phyloP scores from a whole-genome alignment of 2,888 invertebrate genomes.

The Pilophorus perplexus region DNA sequence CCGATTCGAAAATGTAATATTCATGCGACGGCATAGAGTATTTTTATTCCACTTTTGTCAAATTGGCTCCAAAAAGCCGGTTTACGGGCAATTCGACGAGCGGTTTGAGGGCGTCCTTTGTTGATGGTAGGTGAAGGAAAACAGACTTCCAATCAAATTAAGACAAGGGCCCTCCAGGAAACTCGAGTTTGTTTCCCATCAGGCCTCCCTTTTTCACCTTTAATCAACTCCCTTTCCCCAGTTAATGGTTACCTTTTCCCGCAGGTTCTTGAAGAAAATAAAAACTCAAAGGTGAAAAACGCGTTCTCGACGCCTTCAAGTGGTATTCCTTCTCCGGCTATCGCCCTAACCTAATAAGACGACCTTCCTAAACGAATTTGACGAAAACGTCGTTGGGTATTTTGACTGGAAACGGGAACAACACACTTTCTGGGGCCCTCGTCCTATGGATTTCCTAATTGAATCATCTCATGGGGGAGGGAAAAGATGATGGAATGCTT shows the following conservation, averaged over 20 bases:
- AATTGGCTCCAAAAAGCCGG: too few species aligned
- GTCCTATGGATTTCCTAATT: conserved; percentile 22
- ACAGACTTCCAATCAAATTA: conserved; percentile 41
- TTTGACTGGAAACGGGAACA: conserved; percentile 11
- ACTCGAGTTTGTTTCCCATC: conserved; percentile 34
- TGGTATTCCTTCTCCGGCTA: not conserved
- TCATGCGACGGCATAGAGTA: too few species aligned
- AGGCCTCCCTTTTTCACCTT: conserved; percentile 21
- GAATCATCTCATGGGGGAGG: conserved; percentile 5
- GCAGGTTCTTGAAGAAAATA: conserved; percentile 18
- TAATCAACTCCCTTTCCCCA: conserved; percentile 29
- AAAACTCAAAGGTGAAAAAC: conserved; percentile 34
- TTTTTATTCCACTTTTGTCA: too few species aligned
- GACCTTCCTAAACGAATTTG: conserved; percentile 7
- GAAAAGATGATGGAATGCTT: conserved; percentile 27
- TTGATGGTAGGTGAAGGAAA: conserved; percentile 35
- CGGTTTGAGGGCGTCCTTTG: conserved; percentile 18
- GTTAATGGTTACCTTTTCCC: conserved; percentile 36
- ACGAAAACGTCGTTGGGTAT: conserved; percentile 18
- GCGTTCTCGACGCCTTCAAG: conserved; percentile 22
- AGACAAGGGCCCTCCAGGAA: conserved; percentile 36
- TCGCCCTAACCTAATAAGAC: conserved; percentile 25
- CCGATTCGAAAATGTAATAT: too few species aligned
- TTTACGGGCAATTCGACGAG: conserved; percentile 19
- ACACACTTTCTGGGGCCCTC: conserved; percentile 9